phyloP scores from a whole-genome alignment of 2,113 vertebrate genomes.

The Motacilla tschutschensis region DNA sequence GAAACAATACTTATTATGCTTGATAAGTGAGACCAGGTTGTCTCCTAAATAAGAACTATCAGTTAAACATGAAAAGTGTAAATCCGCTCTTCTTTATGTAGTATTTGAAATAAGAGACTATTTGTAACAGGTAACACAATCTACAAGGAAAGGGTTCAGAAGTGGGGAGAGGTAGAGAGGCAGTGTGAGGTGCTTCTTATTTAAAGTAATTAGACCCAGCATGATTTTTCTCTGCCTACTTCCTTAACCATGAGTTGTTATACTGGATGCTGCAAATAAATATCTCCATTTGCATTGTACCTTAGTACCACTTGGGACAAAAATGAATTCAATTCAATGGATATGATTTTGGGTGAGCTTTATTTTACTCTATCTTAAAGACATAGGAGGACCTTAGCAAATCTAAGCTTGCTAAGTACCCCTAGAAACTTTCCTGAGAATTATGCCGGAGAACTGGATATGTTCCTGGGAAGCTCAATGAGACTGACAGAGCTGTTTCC shows the following conservation, averaged over 20 bases:
- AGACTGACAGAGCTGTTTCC: background rate
- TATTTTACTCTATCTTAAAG: background rate
- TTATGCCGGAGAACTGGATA: background rate
- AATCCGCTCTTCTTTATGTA: background rate
- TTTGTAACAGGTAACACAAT: background rate
- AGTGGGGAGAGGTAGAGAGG: background rate
- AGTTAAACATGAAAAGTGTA: background rate
- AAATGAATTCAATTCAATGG: background rate
- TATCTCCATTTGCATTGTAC: background rate
- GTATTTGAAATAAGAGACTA: background rate
- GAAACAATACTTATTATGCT: background rate
- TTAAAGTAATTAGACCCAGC: background rate
- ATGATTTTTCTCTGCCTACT: background rate
- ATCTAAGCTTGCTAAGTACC: background rate
- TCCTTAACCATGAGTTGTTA: background rate
- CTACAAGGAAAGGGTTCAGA: background rate
- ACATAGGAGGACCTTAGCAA: background rate
- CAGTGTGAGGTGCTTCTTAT: background rate
- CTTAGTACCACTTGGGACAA: background rate
- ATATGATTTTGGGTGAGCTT: background rate
- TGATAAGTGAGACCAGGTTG: background rate
- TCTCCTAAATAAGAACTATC: background rate
- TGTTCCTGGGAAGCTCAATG: background rate
- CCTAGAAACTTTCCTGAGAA: background rate
- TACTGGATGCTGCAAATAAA: background rate